phyloP scores from a whole-genome alignment of 2,888 invertebrate species.

The Ganaspis brasiliensis region DNA sequence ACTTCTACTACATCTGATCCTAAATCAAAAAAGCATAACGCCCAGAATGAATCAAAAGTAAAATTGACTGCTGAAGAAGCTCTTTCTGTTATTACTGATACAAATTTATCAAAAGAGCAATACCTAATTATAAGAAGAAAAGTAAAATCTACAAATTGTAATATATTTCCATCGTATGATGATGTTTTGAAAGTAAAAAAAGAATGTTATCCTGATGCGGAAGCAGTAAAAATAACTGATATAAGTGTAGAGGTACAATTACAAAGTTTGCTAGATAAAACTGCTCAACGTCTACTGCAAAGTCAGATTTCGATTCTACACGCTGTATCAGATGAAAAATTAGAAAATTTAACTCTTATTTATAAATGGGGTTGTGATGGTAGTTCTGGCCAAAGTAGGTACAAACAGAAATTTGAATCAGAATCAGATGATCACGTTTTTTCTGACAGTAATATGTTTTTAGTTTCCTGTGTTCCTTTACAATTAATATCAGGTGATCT shows the following conservation, averaged over 20 bases:
- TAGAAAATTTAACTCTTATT: conserved; percentile 56
- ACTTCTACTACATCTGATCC: neutral
- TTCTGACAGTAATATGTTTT: neutral
- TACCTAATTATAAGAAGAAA: conserved; percentile 44
- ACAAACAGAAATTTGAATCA: conserved; percentile 51
- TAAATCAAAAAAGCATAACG: neutral
- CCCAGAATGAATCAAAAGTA: neutral
- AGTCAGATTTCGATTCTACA: conserved; percentile 52
- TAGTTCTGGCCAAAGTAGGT: conserved; percentile 56
- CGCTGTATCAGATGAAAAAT: conserved; percentile 31
- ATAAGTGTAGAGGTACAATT: conserved; percentile 59
- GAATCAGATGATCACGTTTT: neutral
- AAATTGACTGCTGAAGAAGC: conserved; percentile 44
- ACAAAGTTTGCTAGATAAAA: conserved; percentile 62
- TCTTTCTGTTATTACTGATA: conserved; percentile 55
- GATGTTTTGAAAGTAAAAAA: conserved; percentile 57
- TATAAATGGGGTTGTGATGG: conserved; percentile 64
- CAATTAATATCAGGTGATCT: conserved; percentile 4
- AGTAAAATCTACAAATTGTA: conserved; percentile 29
- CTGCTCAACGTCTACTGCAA: conserved; percentile 56
- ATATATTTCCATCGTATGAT: conserved; percentile 58
- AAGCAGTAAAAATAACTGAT: conserved; percentile 54
- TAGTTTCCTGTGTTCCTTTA: neutral
- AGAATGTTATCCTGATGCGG: conserved; percentile 57
- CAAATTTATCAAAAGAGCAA: conserved; percentile 43